phyloP scores from a whole-genome alignment of 2,888 invertebrate genomes.

The Eupithecia inturbata region DNA sequence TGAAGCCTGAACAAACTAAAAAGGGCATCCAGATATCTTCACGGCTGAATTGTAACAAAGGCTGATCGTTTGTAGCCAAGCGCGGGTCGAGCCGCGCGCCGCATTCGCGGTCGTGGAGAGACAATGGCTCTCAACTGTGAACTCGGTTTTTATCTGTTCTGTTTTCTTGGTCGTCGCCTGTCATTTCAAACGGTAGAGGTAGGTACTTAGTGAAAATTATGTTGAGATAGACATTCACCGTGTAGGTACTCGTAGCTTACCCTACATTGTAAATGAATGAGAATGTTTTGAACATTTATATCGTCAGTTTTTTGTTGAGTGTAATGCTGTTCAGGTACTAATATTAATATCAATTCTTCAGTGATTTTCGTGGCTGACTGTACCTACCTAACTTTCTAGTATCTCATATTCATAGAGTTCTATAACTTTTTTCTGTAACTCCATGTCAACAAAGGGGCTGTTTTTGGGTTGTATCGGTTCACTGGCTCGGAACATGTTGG shows the following conservation, averaged over 20 bases:
- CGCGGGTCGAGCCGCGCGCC: conserved; percentile 37
- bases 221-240: too few species aligned
- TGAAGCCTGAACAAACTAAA: not conserved
- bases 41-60: conserved; percentile 33
- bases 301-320: too few species aligned
- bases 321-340: too few species aligned
- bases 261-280: too few species aligned
- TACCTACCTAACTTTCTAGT: not conserved
- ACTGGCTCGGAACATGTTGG: conserved; percentile 23
- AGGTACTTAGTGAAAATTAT: too few species aligned
- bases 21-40: conserved; percentile 26
- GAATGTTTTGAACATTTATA: too few species aligned
- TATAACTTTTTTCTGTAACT: not conserved
- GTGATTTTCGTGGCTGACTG: not conserved
- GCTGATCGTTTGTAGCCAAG: conserved; percentile 33
- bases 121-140: conserved; percentile 44
- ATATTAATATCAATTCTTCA: not conserved
- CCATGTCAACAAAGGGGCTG: conserved; percentile 9
- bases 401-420: not conserved
- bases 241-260: too few species aligned
- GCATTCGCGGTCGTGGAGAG: conserved; percentile 34
- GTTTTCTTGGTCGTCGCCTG: conserved; percentile 27
- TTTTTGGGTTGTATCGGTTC: conserved; percentile 24
- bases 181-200: too few species aligned
- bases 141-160: conserved; percentile 30